Conservation (phyloP, 2,888 invertebrate genomes). For the Drosophila suboccidentalis region DNA sequence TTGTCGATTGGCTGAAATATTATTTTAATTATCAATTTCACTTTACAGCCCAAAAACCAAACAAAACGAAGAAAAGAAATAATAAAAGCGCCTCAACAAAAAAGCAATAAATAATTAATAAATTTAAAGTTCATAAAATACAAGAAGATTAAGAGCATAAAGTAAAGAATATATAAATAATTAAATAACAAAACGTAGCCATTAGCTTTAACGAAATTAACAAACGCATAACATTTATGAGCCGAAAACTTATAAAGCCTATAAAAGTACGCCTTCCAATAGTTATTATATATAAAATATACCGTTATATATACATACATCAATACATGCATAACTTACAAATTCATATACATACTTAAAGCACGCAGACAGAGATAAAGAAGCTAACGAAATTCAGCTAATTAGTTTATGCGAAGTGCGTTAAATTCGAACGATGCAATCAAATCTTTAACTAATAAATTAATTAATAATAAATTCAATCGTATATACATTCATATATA, state of each 20-base stretch:
- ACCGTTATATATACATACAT: conserved; percentile 52
- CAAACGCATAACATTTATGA: conserved; percentile 61
- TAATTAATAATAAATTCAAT: conserved; percentile 32
- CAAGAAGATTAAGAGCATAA: conserved; percentile 13
- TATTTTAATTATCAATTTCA: conserved; percentile 36
- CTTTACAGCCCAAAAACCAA: conserved; percentile 39
- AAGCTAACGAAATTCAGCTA: conserved; percentile 6
- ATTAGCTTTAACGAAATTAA: conserved; percentile 67
- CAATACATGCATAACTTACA: conserved; percentile 23
- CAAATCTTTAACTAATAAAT: conserved; percentile 58
- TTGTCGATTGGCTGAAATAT: conserved; percentile 9
- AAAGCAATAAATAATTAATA: conserved; percentile 52
- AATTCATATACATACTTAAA: conserved; percentile 28
- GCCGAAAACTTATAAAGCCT: conserved; percentile 64
- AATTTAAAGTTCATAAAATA: conserved; percentile 7
- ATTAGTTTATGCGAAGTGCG: no score
- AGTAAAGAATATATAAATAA: conserved; percentile 17
- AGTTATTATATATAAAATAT: conserved; percentile 67
- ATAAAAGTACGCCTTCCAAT: conserved; percentile 77
- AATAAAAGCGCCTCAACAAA: conserved; percentile 48
- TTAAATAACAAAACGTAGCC: conserved; percentile 54
- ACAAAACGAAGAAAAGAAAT: conserved; percentile 30
- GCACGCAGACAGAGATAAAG: conserved; percentile 8
- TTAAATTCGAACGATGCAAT: conserved; percentile 73
- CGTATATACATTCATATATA: conserved; percentile 23